Percentiles rank a stretch among this genome's conserved stretches.
These are phyloP conservation scores for Papilio polytes DNA, from an alignment of 1,140 invertebrate genomes.

Conservation along the genomic window DNA sequence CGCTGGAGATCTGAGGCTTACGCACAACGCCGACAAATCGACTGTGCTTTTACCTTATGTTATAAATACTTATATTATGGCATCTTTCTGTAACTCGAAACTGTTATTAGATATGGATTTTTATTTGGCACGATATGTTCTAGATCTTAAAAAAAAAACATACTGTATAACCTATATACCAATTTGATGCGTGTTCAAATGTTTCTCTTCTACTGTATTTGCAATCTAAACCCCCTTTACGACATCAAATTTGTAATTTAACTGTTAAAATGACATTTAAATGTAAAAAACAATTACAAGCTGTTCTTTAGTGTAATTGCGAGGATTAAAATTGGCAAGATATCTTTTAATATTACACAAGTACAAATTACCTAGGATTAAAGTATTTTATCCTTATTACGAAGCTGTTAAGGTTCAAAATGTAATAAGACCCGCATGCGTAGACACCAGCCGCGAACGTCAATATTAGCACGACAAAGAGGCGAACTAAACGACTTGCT, in stretches of 20 bases:
- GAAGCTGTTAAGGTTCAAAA: not conserved
- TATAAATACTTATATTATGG: not conserved
- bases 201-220: not conserved
- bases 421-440: not conserved
- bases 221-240: not conserved
- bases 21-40: constrained; percentile 14
- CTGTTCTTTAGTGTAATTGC: not conserved
- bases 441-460: constrained; percentile 43
- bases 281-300: not conserved
- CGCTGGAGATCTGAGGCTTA: not conserved
- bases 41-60: not conserved
- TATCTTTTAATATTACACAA: not conserved
- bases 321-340: not conserved
- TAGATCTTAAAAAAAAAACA: too few relatives aligned
- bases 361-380: not conserved
- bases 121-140: not conserved
- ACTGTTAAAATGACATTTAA: not conserved
- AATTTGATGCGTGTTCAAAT: not conserved
- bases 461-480: constrained; percentile 58
- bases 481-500: constrained; percentile 52
- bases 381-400: not conserved
- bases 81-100: not conserved
- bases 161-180: not conserved
- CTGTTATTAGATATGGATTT: not conserved
- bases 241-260: not conserved